Percentiles rank a stretch among this genome's conserved stretches.
phyloP scores from a whole-genome alignment of 2,888 invertebrate genomes.

The Tiliacea aurago region DNA sequence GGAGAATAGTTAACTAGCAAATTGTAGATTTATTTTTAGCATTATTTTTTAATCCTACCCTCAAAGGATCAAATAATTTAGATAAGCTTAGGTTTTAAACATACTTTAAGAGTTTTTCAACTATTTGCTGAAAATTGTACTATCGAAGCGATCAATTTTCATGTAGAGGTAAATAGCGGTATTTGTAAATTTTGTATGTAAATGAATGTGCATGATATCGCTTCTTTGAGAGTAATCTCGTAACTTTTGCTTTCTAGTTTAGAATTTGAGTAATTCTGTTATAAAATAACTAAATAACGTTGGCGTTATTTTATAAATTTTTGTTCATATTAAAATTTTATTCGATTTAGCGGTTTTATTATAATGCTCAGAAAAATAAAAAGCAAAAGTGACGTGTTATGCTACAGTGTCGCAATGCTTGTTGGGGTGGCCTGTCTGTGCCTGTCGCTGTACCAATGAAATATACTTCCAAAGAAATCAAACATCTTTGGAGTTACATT shows the following conservation, averaged over 20 bases:
- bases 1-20: no score
- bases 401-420: constrained; percentile 37
- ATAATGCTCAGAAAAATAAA: neutral
- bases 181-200: constrained; percentile 27
- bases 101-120: neutral
- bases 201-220: constrained; percentile 60
- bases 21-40: neutral
- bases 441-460: constrained; percentile 4
- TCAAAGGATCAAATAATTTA: neutral
- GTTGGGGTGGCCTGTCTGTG: constrained; percentile 31
- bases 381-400: constrained; percentile 28
- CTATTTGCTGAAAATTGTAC: constrained; percentile 24
- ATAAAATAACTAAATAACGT: neutral
- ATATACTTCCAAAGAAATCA: neutral
- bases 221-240: constrained; percentile 30
- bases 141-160: neutral
- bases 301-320: neutral
- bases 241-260: constrained; percentile 32
- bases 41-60: neutral
- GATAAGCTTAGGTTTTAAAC: neutral
- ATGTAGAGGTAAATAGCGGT: constrained; percentile 28
- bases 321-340: neutral
- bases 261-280: neutral
- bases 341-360: neutral
- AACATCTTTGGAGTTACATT: constrained; percentile 5